Evolutionary conservation across 2,113 vertebrate species (phyloP), one percentile per base, ranked within the genome.

Genomic region (Eolophus roseicapilla): DNA sequence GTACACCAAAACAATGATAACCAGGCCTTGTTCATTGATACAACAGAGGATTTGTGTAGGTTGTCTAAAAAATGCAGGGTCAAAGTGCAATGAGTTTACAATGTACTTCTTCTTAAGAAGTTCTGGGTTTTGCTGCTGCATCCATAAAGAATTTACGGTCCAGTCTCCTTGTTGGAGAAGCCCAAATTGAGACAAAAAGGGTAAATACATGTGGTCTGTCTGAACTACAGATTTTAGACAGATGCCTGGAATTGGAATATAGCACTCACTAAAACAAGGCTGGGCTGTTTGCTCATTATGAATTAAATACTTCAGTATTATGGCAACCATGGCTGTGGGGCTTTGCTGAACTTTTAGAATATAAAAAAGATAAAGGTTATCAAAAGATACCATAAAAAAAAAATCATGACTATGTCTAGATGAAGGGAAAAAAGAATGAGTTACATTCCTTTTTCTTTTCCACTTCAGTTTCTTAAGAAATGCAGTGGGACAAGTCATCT

Each of bases 261-360:
- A 39, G 43, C 29, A 60, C 62, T 93, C 69, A 55, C 86, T 77
- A 86, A 86, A 88, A 93, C 43, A 47, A 68, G 49, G 60, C 70
- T 77, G 76, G 86, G 65, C 76, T 92, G 49, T 88, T 80, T 88
- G 63, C 85, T 86, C 5, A 10, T 64, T 83, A 43, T 6, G 3
- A 88, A 92, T 74, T 9, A 90, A 95, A 92, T 92, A 80, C 59
- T 93, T 90, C 2, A 68, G 80, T 96, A 81, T 88, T 96, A 75
- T 43, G 64, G 76, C 79, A 92, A 15, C 60, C 33, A 15, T 80
- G 82, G 85, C 90, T 20, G 0, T 64, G 55, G 64, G 64, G 39
- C 76, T 96, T 90, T 83, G 60, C 83, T 92, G 88, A 94, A 92
- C 68, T 81, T 60, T 83, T 73, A 74, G 39, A 81, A 68, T 81